These are phyloP conservation scores for Lasioglossum marginatum DNA, from an alignment of 2,888 invertebrate genomes.

Conservation along the genomic window DNA sequence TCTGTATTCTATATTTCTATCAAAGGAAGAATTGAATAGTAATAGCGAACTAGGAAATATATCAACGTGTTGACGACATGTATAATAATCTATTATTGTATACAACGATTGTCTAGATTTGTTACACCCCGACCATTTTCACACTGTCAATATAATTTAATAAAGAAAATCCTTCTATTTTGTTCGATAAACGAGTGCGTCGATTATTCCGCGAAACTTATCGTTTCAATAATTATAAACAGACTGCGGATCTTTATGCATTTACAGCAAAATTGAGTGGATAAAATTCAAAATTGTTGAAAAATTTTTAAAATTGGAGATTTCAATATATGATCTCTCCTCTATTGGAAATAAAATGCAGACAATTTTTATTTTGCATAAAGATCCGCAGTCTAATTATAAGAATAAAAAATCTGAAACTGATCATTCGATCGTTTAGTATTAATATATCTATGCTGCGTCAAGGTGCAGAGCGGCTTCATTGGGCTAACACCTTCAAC, in stretches of 20 bases:
- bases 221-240: too few relatives aligned
- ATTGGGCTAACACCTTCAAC: neutral
- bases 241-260: too few relatives aligned
- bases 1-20: constrained; percentile 5
- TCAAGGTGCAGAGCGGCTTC: neutral
- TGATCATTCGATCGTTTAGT: too few relatives aligned
- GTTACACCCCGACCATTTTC: constrained; percentile 50
- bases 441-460: neutral
- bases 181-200: constrained; percentile 29
- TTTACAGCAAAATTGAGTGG: too few relatives aligned
- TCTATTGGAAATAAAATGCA: too few relatives aligned
- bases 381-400: neutral
- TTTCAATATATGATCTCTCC: too few relatives aligned
- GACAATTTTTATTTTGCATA: neutral
- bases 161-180: constrained; percentile 48
- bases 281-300: too few relatives aligned
- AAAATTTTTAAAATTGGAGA: too few relatives aligned
- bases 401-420: too few relatives aligned
- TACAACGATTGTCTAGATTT: constrained; percentile 49
- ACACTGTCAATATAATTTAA: constrained; percentile 45
- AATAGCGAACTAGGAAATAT: neutral
- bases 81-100: constrained; percentile 43
- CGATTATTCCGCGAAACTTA: neutral
- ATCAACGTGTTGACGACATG: constrained; percentile 36
- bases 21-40: constrained; percentile 2